Evolutionary conservation across 1,140 invertebrate genomes (phyloP).

Genomic region (Trichoplusia ni): DNA sequence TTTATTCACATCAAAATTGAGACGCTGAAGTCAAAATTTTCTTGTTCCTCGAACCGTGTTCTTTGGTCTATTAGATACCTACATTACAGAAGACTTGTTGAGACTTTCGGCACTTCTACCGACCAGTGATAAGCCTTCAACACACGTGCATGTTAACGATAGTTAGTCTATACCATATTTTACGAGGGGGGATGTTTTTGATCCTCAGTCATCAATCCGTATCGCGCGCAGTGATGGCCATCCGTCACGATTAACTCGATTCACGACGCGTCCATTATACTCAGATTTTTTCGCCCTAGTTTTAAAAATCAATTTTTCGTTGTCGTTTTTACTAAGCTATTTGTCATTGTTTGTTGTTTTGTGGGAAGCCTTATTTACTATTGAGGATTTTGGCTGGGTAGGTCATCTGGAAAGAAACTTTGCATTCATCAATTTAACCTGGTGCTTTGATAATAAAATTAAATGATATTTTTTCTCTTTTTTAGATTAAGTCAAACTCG

Average conservation of each 20-base stretch:
- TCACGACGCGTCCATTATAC: constrained; percentile 3
- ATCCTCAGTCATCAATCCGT: constrained; percentile 13
- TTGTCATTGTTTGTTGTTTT: background rate
- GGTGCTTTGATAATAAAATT: no score
- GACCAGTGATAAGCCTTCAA: no score
- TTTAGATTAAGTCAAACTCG: no score
- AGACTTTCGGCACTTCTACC: no score
- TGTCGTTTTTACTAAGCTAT: background rate
- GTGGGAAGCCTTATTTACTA: background rate
- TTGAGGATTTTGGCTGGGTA: background rate
- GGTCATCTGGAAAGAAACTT: background rate
- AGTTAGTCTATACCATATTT: constrained; percentile 17
- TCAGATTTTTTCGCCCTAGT: constrained; percentile 10
- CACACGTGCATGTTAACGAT: no score
- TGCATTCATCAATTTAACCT: no score
- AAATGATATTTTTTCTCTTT: no score
- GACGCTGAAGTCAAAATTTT: no score
- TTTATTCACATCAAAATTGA: no score
- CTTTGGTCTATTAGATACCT: no score
- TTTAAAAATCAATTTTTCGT: constrained; percentile 8
- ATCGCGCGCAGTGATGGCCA: background rate
- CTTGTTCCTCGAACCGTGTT: no score
- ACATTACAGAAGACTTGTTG: no score
- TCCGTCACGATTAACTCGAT: constrained; percentile 14
- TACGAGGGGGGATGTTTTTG: constrained; percentile 4